A percentile compares a stretch with the other conserved stretches of the same genome.
Conservation (phyloP, 2,797 vertebrate species). For the Oreochromis mossambicus region DNA sequence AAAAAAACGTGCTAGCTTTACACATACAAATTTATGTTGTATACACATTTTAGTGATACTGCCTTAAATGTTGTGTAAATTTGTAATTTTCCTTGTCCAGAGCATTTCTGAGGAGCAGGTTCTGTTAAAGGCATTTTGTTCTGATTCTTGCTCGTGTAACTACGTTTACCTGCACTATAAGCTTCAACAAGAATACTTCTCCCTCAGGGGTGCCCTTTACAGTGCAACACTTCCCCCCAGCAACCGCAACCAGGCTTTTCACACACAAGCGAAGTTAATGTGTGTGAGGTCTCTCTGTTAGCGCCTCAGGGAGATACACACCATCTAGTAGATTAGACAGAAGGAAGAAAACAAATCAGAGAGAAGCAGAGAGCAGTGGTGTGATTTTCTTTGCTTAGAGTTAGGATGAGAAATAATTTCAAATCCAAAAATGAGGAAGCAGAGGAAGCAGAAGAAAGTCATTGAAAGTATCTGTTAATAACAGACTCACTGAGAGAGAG, state of each 20-base stretch:
- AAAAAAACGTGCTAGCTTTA: background rate
- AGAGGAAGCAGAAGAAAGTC: slow-evolving; percentile 1
- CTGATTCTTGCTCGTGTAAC: background rate
- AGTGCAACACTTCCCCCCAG: slow-evolving; percentile 7
- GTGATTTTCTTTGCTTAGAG: background rate
- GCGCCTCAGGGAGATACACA: slow-evolving; percentile 22
- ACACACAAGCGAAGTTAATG: slow-evolving; percentile 44
- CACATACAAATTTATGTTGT: background rate
- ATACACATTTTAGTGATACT: background rate
- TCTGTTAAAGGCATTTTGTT: background rate
- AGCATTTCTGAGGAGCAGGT: background rate
- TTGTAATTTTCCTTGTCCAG: background rate
- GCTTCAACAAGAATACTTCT: slow-evolving; percentile 7
- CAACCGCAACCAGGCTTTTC: slow-evolving; percentile 48
- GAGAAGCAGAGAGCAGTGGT: background rate
- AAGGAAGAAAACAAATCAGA: slow-evolving; percentile 24
- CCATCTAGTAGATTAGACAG: slow-evolving; percentile 37
- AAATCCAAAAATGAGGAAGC: slow-evolving; percentile 23
- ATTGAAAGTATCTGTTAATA: slow-evolving; percentile 44
- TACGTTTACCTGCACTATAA: background rate
- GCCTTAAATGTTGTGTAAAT: background rate
- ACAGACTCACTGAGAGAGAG: slow-evolving; percentile 17
- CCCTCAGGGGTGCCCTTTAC: slow-evolving; percentile 29
- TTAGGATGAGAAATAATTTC: background rate
- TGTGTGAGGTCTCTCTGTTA: slow-evolving; percentile 24